These are phyloP conservation scores for Pseudanteris insignis DNA, from an alignment of 2,888 invertebrate species.

Conservation along the genomic window DNA sequence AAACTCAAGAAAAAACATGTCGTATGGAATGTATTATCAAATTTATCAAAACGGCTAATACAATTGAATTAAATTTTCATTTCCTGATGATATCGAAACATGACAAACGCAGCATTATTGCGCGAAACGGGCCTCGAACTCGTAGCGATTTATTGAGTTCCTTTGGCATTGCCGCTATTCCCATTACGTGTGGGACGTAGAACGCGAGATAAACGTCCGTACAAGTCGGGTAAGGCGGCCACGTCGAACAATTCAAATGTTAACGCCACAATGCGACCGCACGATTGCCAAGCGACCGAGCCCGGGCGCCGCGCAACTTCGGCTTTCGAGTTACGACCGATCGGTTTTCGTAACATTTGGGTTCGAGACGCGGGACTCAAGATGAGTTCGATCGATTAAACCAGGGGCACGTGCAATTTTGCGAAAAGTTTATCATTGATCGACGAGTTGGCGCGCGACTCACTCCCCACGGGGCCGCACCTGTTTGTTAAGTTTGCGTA, in stretches of 20 bases:
- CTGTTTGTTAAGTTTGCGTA: conserved; percentile 46
- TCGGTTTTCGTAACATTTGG: conserved; percentile 51
- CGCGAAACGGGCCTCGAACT: too few relatives aligned
- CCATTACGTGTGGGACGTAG: conserved; percentile 23
- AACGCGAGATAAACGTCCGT: conserved; percentile 52
- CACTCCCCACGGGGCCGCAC: conserved; percentile 11
- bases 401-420: conserved; percentile 44
- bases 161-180: conserved; percentile 26
- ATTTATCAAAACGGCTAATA: conserved; percentile 1
- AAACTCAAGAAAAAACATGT: too few relatives aligned
- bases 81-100: too few relatives aligned
- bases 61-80: too few relatives aligned
- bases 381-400: conserved; percentile 49
- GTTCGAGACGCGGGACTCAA: conserved; percentile 38
- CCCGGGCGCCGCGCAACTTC: conserved; percentile 49
- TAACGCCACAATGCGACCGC: conserved; percentile 58
- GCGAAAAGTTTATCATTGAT: conserved; percentile 49
- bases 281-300: conserved; percentile 59
- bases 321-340: conserved; percentile 49
- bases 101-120: too few relatives aligned
- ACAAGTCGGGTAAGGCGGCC: conserved; percentile 57
- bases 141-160: conserved; percentile 23
- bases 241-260: conserved; percentile 59
- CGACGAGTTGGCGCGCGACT: conserved; percentile 18
- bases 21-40: conserved; percentile 1